phyloP scores from a whole-genome alignment of 2,113 vertebrate genomes.

The Equus przewalskii region DNA sequence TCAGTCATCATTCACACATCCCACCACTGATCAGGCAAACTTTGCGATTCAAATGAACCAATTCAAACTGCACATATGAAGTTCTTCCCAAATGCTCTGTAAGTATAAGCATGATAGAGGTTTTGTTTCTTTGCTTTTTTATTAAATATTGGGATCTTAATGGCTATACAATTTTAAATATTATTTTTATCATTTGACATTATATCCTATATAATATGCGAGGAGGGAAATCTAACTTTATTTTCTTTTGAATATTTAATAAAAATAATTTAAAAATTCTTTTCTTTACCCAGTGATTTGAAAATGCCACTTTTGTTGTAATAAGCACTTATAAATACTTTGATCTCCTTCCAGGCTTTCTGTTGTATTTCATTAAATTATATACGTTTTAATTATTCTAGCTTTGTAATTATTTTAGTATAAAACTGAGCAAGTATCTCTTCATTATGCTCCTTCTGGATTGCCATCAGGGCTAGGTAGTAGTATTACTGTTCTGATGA shows the following conservation, averaged over 20 bases:
- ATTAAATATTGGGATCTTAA: background rate
- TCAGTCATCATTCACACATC: background rate
- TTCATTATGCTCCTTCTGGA: background rate
- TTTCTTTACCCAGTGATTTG: background rate
- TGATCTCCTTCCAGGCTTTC: background rate
- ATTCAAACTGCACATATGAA: background rate
- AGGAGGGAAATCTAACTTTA: background rate
- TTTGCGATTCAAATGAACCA: background rate
- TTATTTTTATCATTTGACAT: background rate
- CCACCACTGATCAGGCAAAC: background rate
- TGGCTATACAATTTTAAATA: background rate
- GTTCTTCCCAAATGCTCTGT: background rate
- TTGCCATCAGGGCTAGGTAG: background rate
- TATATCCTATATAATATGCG: background rate
- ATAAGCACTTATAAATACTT: background rate
- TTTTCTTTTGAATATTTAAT: background rate
- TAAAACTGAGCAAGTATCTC: background rate
- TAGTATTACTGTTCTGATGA: background rate
- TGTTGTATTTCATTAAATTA: background rate
- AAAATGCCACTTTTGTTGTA: constrained; percentile 17
- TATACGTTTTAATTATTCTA: background rate
- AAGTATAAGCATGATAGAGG: background rate
- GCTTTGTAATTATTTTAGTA: constrained; percentile 4
- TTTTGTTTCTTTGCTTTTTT: background rate
- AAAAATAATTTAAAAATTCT: background rate